Conservation (phyloP, 2,888 invertebrate species). For the Aphodius granarius region DNA sequence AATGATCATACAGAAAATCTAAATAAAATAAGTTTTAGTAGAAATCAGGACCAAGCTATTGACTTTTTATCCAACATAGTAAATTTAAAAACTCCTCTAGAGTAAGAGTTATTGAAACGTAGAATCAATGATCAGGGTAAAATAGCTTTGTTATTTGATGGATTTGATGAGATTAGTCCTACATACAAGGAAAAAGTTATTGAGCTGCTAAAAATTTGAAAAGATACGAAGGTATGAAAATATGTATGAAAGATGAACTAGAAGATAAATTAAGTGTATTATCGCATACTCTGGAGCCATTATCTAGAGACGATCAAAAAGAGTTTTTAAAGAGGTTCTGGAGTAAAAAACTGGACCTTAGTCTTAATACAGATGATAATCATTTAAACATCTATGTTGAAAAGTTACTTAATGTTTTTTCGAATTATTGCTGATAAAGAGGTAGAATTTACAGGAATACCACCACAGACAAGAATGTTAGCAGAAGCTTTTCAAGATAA, state of each 20-base stretch:
- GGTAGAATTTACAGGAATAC: background rate
- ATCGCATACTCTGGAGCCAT: background rate
- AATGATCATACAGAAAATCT: background rate
- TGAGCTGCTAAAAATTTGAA: conserved; percentile 46
- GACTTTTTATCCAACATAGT: no score
- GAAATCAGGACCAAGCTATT: no score
- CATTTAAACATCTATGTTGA: background rate
- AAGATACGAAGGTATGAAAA: background rate
- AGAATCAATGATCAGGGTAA: background rate
- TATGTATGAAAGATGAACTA: background rate
- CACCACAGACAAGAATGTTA: background rate
- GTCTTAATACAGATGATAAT: background rate
- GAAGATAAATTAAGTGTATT: background rate
- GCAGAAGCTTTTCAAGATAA: background rate
- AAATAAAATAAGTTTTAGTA: background rate
- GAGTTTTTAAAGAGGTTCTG: background rate
- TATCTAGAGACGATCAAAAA: background rate
- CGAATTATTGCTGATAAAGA: no score
- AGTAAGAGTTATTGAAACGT: no score
- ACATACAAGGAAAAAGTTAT: conserved; percentile 29
- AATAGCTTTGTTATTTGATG: background rate
- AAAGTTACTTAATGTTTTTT: background rate
- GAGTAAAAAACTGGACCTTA: background rate
- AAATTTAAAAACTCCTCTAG: no score
- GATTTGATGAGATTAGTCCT: conserved; percentile 13